Evolutionary conservation across 2,113 vertebrate genomes (phyloP).

Genomic region (Ctenodactylus gundi): DNA sequence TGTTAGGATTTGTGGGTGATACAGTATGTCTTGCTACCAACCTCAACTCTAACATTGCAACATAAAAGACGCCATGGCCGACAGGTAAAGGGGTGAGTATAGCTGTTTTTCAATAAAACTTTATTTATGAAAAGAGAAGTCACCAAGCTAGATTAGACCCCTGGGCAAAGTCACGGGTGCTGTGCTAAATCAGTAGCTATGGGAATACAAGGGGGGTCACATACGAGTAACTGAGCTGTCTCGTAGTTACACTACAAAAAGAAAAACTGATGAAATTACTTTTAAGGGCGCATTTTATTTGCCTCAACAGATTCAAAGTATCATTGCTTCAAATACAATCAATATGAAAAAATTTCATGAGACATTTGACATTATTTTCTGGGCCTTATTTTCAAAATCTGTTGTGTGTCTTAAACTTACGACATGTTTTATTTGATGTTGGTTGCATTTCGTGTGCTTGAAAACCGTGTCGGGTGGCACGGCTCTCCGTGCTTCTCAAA

Average conservation of each 20-base stretch:
- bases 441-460: background rate
- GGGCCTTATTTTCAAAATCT: background rate
- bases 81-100: background rate
- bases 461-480: fast-evolving
- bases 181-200: background rate
- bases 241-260: background rate
- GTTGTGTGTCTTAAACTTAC: background rate
- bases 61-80: no score
- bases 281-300: background rate
- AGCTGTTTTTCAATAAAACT: background rate
- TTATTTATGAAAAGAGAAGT: background rate
- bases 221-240: background rate
- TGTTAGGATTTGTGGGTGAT: background rate
- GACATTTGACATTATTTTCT: background rate
- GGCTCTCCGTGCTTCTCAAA: background rate
- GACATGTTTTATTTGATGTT: background rate
- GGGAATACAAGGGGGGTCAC: background rate
- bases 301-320: background rate
- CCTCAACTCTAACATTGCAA: background rate
- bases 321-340: background rate
- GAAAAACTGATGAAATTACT: background rate
- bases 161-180: no score
- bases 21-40: background rate
- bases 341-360: background rate
- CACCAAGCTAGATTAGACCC: background rate